phyloP scores from a whole-genome alignment of 1,140 invertebrate genomes.

The Heliconius nattereri region DNA sequence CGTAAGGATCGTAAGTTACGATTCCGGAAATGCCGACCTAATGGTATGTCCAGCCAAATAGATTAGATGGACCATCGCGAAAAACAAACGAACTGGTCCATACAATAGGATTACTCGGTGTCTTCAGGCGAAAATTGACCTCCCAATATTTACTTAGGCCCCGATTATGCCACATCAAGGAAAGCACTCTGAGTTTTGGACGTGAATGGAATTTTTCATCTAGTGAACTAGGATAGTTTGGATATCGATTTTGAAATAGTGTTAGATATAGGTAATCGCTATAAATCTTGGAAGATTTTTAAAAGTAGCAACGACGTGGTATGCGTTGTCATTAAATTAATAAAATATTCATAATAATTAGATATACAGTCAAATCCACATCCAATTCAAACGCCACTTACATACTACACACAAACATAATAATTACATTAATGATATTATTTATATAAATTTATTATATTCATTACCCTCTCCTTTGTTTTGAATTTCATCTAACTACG shows the following conservation, averaged over 20 bases:
- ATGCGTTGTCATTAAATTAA: not conserved
- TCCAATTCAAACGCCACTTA: too few species aligned
- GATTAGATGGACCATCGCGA: constrained; percentile 56
- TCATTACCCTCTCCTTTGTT: too few species aligned
- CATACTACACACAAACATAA: too few species aligned
- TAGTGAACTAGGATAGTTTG: not conserved
- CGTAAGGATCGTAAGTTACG: constrained; percentile 75
- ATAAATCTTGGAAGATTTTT: not conserved
- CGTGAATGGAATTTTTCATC: constrained; percentile 28
- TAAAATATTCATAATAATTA: too few species aligned
- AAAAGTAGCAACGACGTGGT: not conserved
- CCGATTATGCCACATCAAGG: constrained; percentile 38
- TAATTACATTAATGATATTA: too few species aligned
- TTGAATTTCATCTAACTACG: too few species aligned
- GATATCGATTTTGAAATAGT: not conserved
- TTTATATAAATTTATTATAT: too few species aligned
- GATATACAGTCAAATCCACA: too few species aligned
- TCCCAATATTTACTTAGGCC: constrained; percentile 42
- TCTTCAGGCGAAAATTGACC: constrained; percentile 39
- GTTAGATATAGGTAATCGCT: not conserved
- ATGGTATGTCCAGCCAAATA: constrained; percentile 70
- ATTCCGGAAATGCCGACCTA: constrained; percentile 65
- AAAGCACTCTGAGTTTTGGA: constrained; percentile 33
- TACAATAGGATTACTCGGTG: constrained; percentile 36
- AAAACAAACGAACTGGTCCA: constrained; percentile 45